Conservation (phyloP, 2,888 invertebrate species). For the Eudemis profundana region DNA sequence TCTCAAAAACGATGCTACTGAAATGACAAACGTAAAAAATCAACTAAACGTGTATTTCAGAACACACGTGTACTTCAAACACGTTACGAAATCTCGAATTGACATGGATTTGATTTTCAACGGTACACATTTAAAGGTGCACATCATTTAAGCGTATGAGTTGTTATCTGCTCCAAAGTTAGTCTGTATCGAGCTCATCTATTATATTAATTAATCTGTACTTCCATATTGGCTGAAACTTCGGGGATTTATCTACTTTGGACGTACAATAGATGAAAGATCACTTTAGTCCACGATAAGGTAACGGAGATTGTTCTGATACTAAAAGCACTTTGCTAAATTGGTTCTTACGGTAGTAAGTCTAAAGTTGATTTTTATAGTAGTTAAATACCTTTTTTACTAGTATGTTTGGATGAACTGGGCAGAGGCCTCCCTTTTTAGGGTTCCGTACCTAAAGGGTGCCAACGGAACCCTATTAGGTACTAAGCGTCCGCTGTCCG, state of each 20-base stretch:
- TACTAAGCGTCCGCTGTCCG: too few species aligned
- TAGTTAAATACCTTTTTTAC: too few species aligned
- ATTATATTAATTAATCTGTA: conserved; percentile 33
- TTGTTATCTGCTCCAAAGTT: conserved; percentile 14
- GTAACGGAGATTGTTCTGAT: not conserved
- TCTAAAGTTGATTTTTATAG: not conserved
- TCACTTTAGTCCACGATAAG: conserved; percentile 6
- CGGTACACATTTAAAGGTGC: too few species aligned
- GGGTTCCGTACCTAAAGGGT: too few species aligned
- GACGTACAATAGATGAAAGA: conserved; percentile 21
- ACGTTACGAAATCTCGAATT: too few species aligned
- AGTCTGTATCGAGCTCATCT: conserved; percentile 28
- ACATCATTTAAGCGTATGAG: conserved; percentile 5
- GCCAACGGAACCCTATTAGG: too few species aligned
- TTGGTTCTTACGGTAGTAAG: not conserved
- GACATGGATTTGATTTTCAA: too few species aligned
- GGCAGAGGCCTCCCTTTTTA: too few species aligned
- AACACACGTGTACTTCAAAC: too few species aligned
- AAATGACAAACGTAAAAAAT: too few species aligned
- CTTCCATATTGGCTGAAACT: conserved; percentile 26
- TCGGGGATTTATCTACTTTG: conserved; percentile 20
- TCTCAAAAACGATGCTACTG: too few species aligned
- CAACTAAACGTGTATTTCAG: too few species aligned
- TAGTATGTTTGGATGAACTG: not conserved
- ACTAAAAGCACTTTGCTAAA: not conserved